phyloP scores from a whole-genome alignment of 2,888 invertebrate genomes.

The Stramonita haemastoma region DNA sequence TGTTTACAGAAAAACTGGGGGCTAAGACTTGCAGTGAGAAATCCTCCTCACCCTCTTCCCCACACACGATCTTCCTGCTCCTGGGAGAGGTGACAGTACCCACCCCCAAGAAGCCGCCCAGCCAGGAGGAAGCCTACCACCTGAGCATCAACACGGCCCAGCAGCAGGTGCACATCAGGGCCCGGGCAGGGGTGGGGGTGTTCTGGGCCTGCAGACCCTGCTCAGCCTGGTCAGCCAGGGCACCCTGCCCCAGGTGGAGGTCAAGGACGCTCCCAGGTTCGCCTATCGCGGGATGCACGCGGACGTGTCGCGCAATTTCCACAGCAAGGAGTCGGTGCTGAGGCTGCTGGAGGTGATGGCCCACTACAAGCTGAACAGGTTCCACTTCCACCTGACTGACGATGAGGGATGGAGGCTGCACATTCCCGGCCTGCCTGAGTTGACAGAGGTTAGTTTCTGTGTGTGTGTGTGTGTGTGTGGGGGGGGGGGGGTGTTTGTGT shows the following conservation, averaged over 20 bases:
- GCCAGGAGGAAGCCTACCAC: constrained; percentile 56
- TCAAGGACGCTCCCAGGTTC: constrained; percentile 64
- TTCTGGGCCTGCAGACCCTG: constrained; percentile 55
- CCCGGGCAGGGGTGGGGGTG: constrained; percentile 43
- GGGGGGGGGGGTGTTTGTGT: too few species aligned
- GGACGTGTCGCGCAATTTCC: constrained; percentile 70
- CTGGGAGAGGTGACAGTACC: constrained; percentile 31
- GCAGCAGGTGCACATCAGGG: constrained; percentile 49
- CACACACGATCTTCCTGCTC: constrained; percentile 34
- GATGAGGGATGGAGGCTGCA: constrained; percentile 76
- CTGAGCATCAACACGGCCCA: constrained; percentile 49
- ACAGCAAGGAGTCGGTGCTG: constrained; percentile 59
- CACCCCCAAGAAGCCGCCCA: not conserved
- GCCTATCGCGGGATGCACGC: constrained; percentile 64
- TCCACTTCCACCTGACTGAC: constrained; percentile 75
- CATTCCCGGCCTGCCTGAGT: constrained; percentile 72
- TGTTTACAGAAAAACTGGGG: constrained; percentile 34
- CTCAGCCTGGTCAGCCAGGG: constrained; percentile 47
- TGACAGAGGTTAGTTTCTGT: constrained; percentile 67
- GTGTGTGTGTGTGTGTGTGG: constrained; percentile 10
- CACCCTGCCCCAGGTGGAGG: constrained; percentile 49
- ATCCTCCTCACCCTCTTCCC: not conserved
- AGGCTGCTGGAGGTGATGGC: constrained; percentile 71
- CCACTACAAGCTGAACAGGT: constrained; percentile 73
- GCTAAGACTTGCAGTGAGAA: not conserved